Evolutionary conservation across 2,888 invertebrate species (phyloP).

Genomic region (Siphonodentalium dalli): DNA sequence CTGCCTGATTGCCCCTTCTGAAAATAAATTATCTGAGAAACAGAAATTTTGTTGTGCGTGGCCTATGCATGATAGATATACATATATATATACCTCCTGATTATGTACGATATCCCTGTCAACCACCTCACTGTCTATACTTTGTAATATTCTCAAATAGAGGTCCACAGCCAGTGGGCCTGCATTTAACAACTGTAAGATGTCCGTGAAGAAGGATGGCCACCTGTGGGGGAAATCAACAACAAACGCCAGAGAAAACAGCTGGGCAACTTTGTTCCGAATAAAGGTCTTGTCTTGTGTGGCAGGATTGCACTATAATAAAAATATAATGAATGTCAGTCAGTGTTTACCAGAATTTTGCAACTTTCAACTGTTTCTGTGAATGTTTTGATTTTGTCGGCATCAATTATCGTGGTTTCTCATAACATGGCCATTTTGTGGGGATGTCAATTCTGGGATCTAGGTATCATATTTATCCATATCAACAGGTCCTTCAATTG

Average conservation of each 20-base stretch:
- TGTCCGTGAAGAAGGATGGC: conserved; percentile 69
- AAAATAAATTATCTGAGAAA: no score
- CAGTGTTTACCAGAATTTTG: neutral
- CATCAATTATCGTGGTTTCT: no score
- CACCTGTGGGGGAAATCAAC: conserved; percentile 68
- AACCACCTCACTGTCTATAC: conserved; percentile 70
- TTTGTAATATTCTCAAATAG: conserved; percentile 68
- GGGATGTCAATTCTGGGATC: no score
- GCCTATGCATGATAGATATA: no score
- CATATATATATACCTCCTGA: conserved; percentile 51
- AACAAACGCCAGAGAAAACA: conserved; percentile 69
- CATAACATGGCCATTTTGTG: no score
- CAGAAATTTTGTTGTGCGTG: no score
- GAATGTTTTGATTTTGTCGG: no score
- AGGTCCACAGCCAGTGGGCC: conserved; percentile 67
- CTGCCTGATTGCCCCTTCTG: no score
- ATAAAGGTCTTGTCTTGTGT: conserved; percentile 64
- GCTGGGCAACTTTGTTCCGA: conserved; percentile 70
- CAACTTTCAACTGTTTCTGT: neutral
- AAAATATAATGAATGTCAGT: neutral
- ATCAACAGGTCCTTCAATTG: no score
- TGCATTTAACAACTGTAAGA: conserved; percentile 61
- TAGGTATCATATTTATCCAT: no score
- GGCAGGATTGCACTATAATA: conserved; percentile 35
- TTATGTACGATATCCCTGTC: conserved; percentile 67